Evolutionary conservation across 2,113 vertebrate genomes (phyloP), one percentile per base, ranked within the genome.

Genomic region (Axis porcinus): DNA sequence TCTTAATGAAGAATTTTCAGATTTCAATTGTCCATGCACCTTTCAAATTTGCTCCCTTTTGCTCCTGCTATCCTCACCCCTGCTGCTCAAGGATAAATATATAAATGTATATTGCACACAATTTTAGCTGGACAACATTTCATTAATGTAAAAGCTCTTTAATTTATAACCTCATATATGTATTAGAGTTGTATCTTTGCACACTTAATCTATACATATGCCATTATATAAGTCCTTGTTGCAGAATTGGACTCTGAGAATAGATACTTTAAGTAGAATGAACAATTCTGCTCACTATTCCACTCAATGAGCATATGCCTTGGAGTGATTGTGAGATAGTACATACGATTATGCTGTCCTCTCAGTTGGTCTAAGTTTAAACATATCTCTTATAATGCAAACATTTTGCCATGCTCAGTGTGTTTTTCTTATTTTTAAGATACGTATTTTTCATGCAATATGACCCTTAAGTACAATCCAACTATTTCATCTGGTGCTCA

Each of bases 371-470:
- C 21, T 43, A 64, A 64, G 40, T 97, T 97, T 93, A 78, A 89
- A 57, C 30, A 93, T 87, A 64, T 4, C 4, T 93, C 43, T n/a
- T 81, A 33, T 74, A 88, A 74, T 85, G 33, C 36, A 93, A 84
- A 60, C 25, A 93, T 91, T 54, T 47, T 88, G 4, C 47, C 43
- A 91, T 86, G 15, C 16, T 76, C 82, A 85, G 2, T 94, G 70
- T 89, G 21, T 64, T 94, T 81, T 94, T 70, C 7, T 84, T 92
- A 16, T 36, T 62, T 87, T 91, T 45, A 93, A 33, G 28, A 86
- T 93, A 81, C 55, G 13, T 43, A 78, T 82, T 96, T 94, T 95
- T 93, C 60, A 85, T 95, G 7, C 33, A 97, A 25, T 82, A 95
- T 91, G 76, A 40, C 16, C 17, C 13, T 19, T 64, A 86, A 76